These are phyloP conservation scores for Anastatus disparis DNA, from an alignment of 1,140 invertebrate species.

Conservation along the genomic window DNA sequence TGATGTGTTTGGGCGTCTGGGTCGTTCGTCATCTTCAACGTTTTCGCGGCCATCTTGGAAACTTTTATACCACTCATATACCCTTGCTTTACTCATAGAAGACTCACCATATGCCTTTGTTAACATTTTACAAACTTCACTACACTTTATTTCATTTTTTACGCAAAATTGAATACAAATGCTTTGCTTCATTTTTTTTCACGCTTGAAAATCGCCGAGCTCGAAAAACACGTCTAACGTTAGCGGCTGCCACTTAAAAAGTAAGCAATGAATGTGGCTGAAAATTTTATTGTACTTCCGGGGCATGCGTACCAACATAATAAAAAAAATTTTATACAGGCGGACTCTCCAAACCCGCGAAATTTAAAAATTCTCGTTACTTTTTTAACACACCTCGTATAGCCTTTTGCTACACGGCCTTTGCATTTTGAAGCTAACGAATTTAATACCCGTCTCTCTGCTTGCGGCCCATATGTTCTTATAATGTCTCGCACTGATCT, in stretches of 20 bases:
- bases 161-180: slow-evolving; percentile 3
- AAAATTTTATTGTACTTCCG: background rate
- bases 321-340: slow-evolving; percentile 4
- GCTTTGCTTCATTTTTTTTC: background rate
- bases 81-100: background rate
- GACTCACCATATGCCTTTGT: slow-evolving; percentile 1
- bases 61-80: background rate
- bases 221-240: background rate
- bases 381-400: slow-evolving; percentile 12
- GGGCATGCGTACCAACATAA: slow-evolving; percentile 5
- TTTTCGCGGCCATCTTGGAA: background rate
- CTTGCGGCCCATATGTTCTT: too few relatives aligned
- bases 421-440: too few relatives aligned
- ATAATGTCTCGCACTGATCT: too few relatives aligned
- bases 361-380: slow-evolving; percentile 9
- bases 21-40: background rate
- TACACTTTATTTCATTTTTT: slow-evolving; percentile 11
- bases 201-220: background rate
- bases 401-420: too few relatives aligned
- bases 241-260: slow-evolving; percentile 4
- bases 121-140: slow-evolving; percentile 1
- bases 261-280: slow-evolving; percentile 6
- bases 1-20: background rate
- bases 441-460: too few relatives aligned
- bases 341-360: background rate